Percentiles rank a stretch among this genome's conserved stretches.
Evolutionary conservation across 1,140 invertebrate species (phyloP).

Genomic region (Magallana gigas): DNA sequence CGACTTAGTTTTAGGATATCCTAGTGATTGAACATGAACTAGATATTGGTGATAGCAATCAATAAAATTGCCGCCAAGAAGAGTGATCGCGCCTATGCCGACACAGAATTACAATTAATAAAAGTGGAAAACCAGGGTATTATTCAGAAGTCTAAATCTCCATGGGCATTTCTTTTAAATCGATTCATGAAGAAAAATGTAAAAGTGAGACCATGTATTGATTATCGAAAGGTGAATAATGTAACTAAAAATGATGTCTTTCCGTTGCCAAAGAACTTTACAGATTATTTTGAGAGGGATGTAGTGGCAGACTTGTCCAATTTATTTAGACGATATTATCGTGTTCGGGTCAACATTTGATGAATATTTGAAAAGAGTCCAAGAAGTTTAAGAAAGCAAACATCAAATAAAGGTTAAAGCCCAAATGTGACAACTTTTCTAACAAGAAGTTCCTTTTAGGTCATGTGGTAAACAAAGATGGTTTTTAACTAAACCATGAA

Average conservation of each 20-base stretch:
- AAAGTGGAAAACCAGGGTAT: constrained; percentile 60
- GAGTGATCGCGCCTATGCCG: constrained; percentile 44
- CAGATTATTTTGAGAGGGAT: constrained; percentile 53
- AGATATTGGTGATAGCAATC: constrained; percentile 55
- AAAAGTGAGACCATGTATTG: constrained; percentile 79
- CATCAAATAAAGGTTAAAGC: constrained; percentile 60
- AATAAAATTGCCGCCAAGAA: constrained; percentile 52
- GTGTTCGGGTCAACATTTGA: constrained; percentile 53
- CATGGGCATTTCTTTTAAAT: constrained; percentile 70
- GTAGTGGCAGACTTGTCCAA: constrained; percentile 47
- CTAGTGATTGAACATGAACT: constrained; percentile 58
- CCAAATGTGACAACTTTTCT: constrained; percentile 55
- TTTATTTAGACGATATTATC: constrained; percentile 65
- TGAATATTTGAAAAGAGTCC: constrained; percentile 23
- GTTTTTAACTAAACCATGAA: too few relatives aligned
- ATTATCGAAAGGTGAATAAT: constrained; percentile 76
- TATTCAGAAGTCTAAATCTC: constrained; percentile 53
- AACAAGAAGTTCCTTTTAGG: too few relatives aligned
- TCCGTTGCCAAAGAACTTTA: constrained; percentile 55
- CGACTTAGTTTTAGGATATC: constrained; percentile 49
- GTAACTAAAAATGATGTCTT: constrained; percentile 53
- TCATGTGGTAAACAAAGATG: too few relatives aligned
- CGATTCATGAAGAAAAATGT: constrained; percentile 79
- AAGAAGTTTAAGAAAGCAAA: too few relatives aligned
- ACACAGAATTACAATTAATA: constrained; percentile 53